Conservation (phyloP, 2,888 invertebrate genomes). For the Leucoptera coffeella region DNA sequence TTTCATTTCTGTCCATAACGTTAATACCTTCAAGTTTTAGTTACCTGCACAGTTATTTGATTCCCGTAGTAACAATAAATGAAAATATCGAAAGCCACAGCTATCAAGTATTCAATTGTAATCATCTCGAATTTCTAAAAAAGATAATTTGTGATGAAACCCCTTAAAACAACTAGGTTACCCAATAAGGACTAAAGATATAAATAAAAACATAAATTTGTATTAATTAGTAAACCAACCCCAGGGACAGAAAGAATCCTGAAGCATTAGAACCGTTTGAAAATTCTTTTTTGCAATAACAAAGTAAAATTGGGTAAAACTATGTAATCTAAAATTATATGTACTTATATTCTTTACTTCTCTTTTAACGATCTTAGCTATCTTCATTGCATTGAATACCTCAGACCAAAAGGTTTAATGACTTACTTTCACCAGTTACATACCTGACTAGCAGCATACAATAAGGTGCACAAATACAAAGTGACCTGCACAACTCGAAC, state of each 20-base stretch:
- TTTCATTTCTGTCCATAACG: not conserved
- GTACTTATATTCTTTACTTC: too few relatives aligned
- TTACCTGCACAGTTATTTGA: constrained; percentile 34
- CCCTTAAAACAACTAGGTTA: too few relatives aligned
- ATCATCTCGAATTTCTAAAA: constrained; percentile 31
- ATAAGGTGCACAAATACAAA: constrained; percentile 27
- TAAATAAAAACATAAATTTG: too few relatives aligned
- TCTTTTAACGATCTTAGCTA: too few relatives aligned
- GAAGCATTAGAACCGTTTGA: not conserved
- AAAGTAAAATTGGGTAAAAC: too few relatives aligned
- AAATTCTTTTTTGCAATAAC: not conserved
- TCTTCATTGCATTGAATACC: too few relatives aligned
- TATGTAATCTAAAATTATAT: too few relatives aligned
- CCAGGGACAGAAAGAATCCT: too few relatives aligned
- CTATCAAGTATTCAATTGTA: constrained; percentile 30
- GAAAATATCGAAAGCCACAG: constrained; percentile 32
- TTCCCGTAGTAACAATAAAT: constrained; percentile 37
- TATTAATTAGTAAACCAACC: too few relatives aligned
- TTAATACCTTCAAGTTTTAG: not conserved
- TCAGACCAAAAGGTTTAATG: not conserved
- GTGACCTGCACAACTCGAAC: constrained; percentile 35
- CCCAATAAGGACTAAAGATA: too few relatives aligned
- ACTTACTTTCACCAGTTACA: constrained; percentile 4
- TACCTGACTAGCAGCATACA: constrained; percentile 33
- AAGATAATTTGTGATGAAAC: too few relatives aligned